Evolutionary conservation across 2,113 vertebrate species (phyloP), one percentile per base, ranked within the genome.

Genomic region (Pseudorasbora parva): DNA sequence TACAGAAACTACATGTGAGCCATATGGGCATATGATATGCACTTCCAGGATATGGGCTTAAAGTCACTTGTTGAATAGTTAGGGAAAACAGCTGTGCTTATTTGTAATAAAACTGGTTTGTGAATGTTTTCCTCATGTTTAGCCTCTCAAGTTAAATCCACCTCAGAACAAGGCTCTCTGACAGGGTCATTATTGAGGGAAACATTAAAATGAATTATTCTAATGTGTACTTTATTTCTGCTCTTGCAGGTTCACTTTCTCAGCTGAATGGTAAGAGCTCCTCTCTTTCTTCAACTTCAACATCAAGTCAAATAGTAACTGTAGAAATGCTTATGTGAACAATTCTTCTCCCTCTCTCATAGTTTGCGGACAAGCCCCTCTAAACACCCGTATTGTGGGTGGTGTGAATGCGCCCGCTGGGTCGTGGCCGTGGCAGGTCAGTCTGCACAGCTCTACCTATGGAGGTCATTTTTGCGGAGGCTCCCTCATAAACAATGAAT

Each of bases 391-490:
- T 37, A 81, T 86, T 51, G 85, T 86, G 23, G 85, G 82, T 19
- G 85, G 77, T 14, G 71, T 76, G 49, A n/a, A 69, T 9, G 77
- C 82, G 2, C 6, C 27, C 0, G 1, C 11, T 5, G 78, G 86
- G 11, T 51, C 82, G 0, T 87, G 82, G 82, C 82, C 86, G 6
- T 87, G 86, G 86, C 86, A 87, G 82, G 82, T 82, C 8, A 87
- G 86, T 78, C 51, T 87, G 49, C 73, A 84, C 0, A 81, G 51
- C 64, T 0, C 21, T 9, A 0, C 5, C 1, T 30, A 15, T 30
- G 25, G 15, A 8, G 12, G 33, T 10, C 85, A 86, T 81, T 84
- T 86, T 57, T 86, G 82, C 2, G 85, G 85, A 57, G 85, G 85
- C 33, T 75, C 85, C 14, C 85, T 86, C 17, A 83, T 86, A 30